Conservation (phyloP, 2,888 invertebrate genomes). For the Tricholauxania praeusta region DNA sequence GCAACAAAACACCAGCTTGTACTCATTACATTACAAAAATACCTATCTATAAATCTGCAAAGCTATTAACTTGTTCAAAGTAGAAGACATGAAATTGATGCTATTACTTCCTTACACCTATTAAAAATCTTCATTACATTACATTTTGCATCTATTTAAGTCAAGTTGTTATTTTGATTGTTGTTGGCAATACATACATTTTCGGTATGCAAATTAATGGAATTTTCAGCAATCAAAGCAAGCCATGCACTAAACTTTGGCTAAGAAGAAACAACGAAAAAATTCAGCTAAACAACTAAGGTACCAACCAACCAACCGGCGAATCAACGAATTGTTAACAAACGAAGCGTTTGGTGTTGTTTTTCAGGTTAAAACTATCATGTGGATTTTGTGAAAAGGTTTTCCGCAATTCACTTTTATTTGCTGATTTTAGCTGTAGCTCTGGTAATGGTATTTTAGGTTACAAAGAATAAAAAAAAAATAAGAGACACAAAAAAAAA, state of each 20-base stretch:
- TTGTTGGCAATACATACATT: background rate
- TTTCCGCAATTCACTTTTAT: constrained; percentile 1
- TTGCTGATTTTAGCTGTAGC: background rate
- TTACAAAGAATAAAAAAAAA: background rate
- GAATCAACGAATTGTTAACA: background rate
- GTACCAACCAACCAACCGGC: background rate
- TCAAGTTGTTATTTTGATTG: background rate
- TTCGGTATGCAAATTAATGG: constrained; percentile 10
- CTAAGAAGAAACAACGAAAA: background rate
- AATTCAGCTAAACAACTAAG: background rate
- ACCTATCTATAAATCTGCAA: too few species aligned
- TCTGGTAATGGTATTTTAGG: background rate
- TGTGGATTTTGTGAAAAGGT: background rate
- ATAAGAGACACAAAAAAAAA: too few species aligned
- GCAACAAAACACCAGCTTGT: background rate
- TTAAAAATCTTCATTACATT: background rate
- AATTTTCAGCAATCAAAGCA: background rate
- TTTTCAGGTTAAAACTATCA: background rate
- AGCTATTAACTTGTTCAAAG: constrained; percentile 1
- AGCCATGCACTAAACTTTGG: constrained; percentile 8
- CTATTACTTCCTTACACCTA: constrained; percentile 5
- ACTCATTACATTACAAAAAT: background rate
- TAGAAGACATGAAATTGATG: background rate
- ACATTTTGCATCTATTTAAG: background rate
- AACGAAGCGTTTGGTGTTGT: constrained; percentile 1